A percentile compares a stretch with the other conserved stretches of the same genome.
These are phyloP conservation scores for Chaetodon auriga DNA, from an alignment of 2,113 vertebrate species.

Conservation along the genomic window DNA sequence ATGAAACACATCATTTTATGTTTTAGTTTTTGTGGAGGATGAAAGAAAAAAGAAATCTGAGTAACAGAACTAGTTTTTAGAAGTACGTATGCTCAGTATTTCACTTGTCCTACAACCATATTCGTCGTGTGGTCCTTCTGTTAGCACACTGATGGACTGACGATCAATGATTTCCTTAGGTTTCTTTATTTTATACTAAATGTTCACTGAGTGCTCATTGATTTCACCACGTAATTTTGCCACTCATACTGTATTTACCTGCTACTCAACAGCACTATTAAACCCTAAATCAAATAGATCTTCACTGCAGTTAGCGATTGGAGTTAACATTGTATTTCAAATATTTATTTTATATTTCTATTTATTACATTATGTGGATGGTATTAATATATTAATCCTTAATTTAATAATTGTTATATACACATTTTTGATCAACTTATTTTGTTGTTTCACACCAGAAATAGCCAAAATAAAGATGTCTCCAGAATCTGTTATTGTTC, in stretches of 20 bases:
- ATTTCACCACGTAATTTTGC: slow-evolving; percentile 1
- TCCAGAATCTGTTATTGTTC: slow-evolving; percentile 43
- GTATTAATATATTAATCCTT: slow-evolving; percentile 81
- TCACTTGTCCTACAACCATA: slow-evolving; percentile 8
- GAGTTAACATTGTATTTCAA: slow-evolving; percentile 64
- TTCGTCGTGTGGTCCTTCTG: slow-evolving; percentile 30
- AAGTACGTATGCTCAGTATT: slow-evolving; percentile 27
- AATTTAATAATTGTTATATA: slow-evolving; percentile 61
- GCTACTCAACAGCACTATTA: slow-evolving; percentile 48
- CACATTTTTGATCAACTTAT: slow-evolving; percentile 51
- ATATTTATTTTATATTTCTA: slow-evolving; percentile 80
- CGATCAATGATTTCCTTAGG: slow-evolving; percentile 1
- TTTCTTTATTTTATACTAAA: slow-evolving; percentile 28
- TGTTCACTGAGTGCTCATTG: slow-evolving; percentile 20
- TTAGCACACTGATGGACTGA: slow-evolving; percentile 38
- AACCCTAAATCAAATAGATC: slow-evolving; percentile 45
- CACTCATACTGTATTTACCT: slow-evolving; percentile 17
- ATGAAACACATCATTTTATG: neutral
- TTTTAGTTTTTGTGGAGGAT: slow-evolving; percentile 21
- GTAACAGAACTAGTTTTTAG: neutral
- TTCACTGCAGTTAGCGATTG: slow-evolving; percentile 38
- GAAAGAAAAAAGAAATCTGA: slow-evolving; percentile 8
- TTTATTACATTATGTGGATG: slow-evolving; percentile 77
- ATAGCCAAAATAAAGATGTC: slow-evolving; percentile 48
- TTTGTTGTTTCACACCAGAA: slow-evolving; percentile 55